Evolutionary conservation across 2,113 vertebrate species (phyloP).

Genomic region (Muscicapa adusta): DNA sequence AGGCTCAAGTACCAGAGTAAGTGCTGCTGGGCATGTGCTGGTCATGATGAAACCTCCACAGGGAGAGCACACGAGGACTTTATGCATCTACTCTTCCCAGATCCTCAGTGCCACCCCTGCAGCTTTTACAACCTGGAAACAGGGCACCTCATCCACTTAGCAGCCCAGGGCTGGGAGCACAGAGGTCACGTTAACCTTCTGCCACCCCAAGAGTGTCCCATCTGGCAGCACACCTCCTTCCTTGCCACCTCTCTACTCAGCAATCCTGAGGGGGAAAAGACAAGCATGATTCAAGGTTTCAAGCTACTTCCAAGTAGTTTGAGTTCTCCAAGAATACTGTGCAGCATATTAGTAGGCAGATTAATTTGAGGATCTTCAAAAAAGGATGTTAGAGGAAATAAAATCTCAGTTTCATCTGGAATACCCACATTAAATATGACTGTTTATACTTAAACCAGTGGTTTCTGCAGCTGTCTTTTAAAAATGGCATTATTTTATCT

Average conservation of each 20-base stretch:
- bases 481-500: not conserved
- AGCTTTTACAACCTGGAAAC: not conserved
- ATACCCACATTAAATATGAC: not conserved
- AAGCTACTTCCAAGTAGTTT: not conserved
- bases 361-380: not conserved
- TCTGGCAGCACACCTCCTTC: not conserved
- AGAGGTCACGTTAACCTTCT: not conserved
- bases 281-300: not conserved
- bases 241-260: not conserved
- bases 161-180: not conserved
- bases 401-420: not conserved
- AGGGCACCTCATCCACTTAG: not conserved
- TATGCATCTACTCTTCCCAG: not conserved
- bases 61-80: not conserved
- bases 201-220: not conserved
- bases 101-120: not conserved
- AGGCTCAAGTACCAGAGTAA: not conserved
- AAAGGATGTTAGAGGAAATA: not conserved
- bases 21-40: not conserved
- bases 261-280: not conserved
- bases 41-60: not conserved
- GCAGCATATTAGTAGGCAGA: not conserved
- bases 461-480: not conserved
- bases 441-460: not conserved
- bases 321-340: not conserved